These are phyloP conservation scores for Tretioscincus oriximinensis DNA, from an alignment of 2,113 vertebrate species.

Conservation along the genomic window DNA sequence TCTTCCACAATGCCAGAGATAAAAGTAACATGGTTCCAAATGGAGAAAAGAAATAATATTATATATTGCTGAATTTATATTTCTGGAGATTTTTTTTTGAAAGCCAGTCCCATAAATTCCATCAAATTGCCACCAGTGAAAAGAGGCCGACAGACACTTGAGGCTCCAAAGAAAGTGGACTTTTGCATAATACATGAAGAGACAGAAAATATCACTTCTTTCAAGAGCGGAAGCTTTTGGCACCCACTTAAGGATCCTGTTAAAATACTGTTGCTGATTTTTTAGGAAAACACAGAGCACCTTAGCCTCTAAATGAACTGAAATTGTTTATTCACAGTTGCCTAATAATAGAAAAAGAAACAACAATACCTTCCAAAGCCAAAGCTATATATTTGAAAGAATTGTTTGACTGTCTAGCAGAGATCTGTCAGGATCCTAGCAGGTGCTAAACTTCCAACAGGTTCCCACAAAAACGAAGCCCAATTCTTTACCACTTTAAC, in stretches of 20 bases:
- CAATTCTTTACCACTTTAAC: no score
- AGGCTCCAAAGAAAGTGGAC: neutral
- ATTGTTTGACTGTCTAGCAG: no score
- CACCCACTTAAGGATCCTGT: conserved; percentile 45
- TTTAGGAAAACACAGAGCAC: neutral
- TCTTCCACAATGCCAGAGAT: neutral
- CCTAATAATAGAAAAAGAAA: neutral
- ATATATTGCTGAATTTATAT: conserved; percentile 5
- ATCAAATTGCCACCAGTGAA: neutral
- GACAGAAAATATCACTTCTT: neutral
- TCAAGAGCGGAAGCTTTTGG: conserved; percentile 38
- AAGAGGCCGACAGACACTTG: neutral
- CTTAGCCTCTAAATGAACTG: conserved; percentile 39
- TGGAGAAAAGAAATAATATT: neutral
- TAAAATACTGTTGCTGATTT: conserved; percentile 37
- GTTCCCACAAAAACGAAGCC: no score
- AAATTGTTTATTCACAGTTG: neutral
- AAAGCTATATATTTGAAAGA: accelerated
- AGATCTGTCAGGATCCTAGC: no score
- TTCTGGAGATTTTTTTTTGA: neutral
- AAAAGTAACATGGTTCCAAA: neutral
- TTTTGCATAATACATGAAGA: neutral
- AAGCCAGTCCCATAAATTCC: conserved; percentile 17
- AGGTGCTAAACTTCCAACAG: no score
- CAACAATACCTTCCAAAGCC: neutral